A percentile compares a stretch with the other conserved stretches of the same genome.
Evolutionary conservation across 2,797 vertebrate species (phyloP).

Genomic region (Jordanella pulchra): DNA sequence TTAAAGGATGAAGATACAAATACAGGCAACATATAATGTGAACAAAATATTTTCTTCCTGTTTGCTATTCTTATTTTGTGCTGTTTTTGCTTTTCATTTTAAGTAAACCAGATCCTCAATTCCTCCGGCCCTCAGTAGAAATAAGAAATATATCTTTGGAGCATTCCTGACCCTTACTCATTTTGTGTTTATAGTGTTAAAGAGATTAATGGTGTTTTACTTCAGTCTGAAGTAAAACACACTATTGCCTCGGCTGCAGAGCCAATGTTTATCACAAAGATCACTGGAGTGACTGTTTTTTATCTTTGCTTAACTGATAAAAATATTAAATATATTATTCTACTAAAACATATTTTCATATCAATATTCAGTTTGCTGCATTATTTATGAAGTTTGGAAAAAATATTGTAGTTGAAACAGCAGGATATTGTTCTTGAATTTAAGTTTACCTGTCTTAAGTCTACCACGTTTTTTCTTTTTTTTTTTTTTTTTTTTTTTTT

Average conservation of each 20-base stretch:
- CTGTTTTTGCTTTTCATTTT: neutral
- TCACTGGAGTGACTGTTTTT: neutral
- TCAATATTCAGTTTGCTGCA: neutral
- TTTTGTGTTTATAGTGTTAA: neutral
- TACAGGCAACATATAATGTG: neutral
- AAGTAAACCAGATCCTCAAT: neutral
- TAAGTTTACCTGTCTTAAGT: no score
- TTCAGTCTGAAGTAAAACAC: conserved; percentile 2
- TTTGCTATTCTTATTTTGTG: neutral
- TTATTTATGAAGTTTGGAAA: neutral
- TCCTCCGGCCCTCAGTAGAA: neutral
- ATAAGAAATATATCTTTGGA: neutral
- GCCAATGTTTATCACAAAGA: neutral
- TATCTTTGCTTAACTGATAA: neutral
- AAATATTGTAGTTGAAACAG: neutral
- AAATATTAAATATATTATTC: neutral
- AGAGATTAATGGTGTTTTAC: neutral
- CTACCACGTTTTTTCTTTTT: no score
- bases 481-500: neutral
- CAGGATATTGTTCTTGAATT: no score
- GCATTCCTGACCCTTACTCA: neutral
- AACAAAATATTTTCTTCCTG: neutral
- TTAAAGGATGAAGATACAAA: neutral
- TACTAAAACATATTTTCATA: neutral
- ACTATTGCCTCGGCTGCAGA: neutral